Base-by-base conservation (phyloP, 2,113 vertebrate genomes). In the Brienomyrus brachyistius region DNA sequence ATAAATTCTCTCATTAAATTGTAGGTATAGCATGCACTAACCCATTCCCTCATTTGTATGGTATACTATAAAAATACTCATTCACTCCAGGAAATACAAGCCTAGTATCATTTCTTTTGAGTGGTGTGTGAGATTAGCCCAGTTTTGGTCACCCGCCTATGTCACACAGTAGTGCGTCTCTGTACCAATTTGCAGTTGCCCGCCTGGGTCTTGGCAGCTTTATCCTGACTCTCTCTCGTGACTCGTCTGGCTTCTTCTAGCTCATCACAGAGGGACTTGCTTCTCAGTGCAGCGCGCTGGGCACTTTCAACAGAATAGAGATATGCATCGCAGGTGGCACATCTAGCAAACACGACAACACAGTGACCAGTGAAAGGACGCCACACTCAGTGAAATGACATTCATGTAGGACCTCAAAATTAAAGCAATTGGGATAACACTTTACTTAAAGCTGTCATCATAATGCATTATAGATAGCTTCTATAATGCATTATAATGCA, bases 181-280 rank as follows among this genome's bases (percentile, higher is more conserved):
- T 87, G 52, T 94, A 95, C 95, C 93, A 96, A 91, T 91, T 94
- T 93, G 70, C 85, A 92, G 91, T 92, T 93, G 92, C 89, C 93
- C 89, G 91, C 89, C 91, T 95, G 95, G 27, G 91, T 89, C 70
- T 89, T 89, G 80, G 87, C 90, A 43, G 85, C 92, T 91, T 89
- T 92, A 35, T 96, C 95, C 91, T 95, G 94, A 54, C 93, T 93
- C 70, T 96, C 95, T 80, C 92, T 95, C 54, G 94, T 93, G 0
- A 91, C 90, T 31, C 77, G 90, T 27, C 90, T 93, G 74, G 93
- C 93, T 89, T 96, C 95, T n/a, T 96, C 96, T 77, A 97, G 93
- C 82, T 97, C 95, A 50, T 96, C 95, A 54, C 93, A 91, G 89
- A 96, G 86, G 2, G 92, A 92, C 88, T 91, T 91, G 51, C 91